phyloP scores from a whole-genome alignment of 1,140 invertebrate species.

The Saccostrea echinata region DNA sequence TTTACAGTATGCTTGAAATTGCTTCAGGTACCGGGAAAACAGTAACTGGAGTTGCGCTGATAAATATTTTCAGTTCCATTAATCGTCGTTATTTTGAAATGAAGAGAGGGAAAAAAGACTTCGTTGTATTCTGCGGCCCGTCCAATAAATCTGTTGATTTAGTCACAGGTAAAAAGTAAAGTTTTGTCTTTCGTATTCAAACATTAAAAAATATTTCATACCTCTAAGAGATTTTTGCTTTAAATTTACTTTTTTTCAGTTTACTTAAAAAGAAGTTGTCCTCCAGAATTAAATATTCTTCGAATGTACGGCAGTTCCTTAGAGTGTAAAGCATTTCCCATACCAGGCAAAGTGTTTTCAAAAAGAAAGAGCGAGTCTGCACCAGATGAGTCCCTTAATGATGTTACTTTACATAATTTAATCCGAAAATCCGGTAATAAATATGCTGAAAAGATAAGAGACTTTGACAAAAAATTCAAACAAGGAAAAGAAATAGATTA shows the following conservation, averaged over 20 bases:
- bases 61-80: conserved; percentile 64
- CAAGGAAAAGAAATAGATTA: not conserved
- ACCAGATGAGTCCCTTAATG: conserved; percentile 51
- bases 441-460: conserved; percentile 56
- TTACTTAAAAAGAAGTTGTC: not conserved
- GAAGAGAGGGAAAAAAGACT: conserved; percentile 50
- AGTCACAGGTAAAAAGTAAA: conserved; percentile 57
- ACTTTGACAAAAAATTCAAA: conserved; percentile 51
- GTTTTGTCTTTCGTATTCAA: not conserved
- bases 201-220: not conserved
- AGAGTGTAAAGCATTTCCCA: conserved; percentile 56
- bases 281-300: conserved; percentile 57
- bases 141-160: conserved; percentile 69
- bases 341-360: conserved; percentile 54
- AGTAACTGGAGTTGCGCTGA: conserved; percentile 66
- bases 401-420: conserved; percentile 65
- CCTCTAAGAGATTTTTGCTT: not conserved
- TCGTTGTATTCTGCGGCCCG: conserved; percentile 66
- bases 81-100: conserved; percentile 55
- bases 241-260: not conserved
- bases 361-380: not conserved
- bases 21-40: conserved; percentile 73
- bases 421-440: conserved; percentile 64
- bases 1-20: not conserved
- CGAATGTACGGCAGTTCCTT: conserved; percentile 70